phyloP scores from a whole-genome alignment of 1,140 invertebrate genomes.

The Zaprionus taronus region DNA sequence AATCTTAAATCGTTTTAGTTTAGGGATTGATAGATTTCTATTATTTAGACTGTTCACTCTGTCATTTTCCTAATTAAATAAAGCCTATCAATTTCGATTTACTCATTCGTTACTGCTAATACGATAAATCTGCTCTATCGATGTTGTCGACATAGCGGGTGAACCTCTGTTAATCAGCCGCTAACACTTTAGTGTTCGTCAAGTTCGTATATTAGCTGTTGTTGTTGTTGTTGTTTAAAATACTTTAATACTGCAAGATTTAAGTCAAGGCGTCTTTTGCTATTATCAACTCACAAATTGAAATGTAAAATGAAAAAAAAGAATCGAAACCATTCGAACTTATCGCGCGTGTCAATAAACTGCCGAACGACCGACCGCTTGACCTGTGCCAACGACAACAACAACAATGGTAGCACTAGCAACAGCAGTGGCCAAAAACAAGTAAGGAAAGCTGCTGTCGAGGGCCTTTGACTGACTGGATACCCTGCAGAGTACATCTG shows the following conservation, averaged over 20 bases:
- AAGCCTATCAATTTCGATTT: not conserved
- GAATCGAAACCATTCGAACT: conserved; percentile 20
- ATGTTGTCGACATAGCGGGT: not conserved
- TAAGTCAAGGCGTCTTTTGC: conserved; percentile 1
- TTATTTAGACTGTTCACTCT: too few species aligned
- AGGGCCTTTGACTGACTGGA: not conserved
- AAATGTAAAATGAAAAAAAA: not conserved
- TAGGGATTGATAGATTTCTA: too few species aligned
- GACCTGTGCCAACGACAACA: conserved; percentile 27
- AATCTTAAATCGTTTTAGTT: too few species aligned
- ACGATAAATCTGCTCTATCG: not conserved
- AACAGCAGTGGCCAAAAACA: conserved; percentile 7
- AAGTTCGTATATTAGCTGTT: not conserved
- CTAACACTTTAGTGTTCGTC: not conserved
- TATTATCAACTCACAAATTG: conserved; percentile 2
- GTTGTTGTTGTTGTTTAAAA: not conserved
- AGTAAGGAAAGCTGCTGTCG: not conserved
- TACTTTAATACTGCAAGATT: not conserved
- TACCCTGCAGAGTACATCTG: not conserved
- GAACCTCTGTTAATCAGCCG: not conserved
- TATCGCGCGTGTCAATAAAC: conserved; percentile 53
- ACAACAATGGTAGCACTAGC: not conserved
- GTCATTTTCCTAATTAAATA: too few species aligned
- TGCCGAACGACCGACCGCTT: conserved; percentile 25
- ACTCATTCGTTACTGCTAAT: not conserved